Evolutionary conservation across 2,797 vertebrate species (phyloP), one percentile per base, ranked within the genome.

Genomic region (Phyllotis vaccarum): DNA sequence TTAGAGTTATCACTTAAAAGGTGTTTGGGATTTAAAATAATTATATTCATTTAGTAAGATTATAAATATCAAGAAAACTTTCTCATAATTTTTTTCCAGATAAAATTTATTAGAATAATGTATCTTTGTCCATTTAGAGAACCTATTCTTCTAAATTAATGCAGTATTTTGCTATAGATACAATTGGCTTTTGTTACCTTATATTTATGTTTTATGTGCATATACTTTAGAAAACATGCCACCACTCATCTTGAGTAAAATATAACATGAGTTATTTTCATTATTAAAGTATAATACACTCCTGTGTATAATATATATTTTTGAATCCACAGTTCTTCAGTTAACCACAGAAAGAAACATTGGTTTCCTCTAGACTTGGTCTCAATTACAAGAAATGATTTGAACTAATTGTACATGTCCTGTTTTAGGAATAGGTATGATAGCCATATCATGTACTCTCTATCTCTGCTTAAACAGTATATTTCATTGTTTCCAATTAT

Each of bases 171-270:
- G 70, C 2, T 97, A 98, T 96, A 97, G 82, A 85, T 52, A 76
- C 87, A 54, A 93, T 97, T 97, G 87, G 96, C 95, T 98, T 97
- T 95, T 64, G 94, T 94, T 56, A 76, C 70, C 95, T 97, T 98
- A 97, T 98, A 98, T 98, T 98, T 60, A 97, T 98, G 92, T 95
- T 95, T 96, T 86, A 86, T 79, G 92, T 94, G 72, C 83, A 97
- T 89, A 98, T 96, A 82, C 83, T 82, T 94, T 89, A 58, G 70
- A 75, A 96, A 97, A 80, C 8, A 52, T 54, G 68, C 97, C 89
- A 56, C 56, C 34, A 76, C 64, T 64, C 60, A 75, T 93, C 81
- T 97, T 96, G 93, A 88, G 93, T 68, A 95, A 98, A 98, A 96
- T 43, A 29, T 8, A 91, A 9, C 31, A 14, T 86, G 56, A 0